Conservation (phyloP, 2,797 vertebrate species). For the Acomys russatus region DNA sequence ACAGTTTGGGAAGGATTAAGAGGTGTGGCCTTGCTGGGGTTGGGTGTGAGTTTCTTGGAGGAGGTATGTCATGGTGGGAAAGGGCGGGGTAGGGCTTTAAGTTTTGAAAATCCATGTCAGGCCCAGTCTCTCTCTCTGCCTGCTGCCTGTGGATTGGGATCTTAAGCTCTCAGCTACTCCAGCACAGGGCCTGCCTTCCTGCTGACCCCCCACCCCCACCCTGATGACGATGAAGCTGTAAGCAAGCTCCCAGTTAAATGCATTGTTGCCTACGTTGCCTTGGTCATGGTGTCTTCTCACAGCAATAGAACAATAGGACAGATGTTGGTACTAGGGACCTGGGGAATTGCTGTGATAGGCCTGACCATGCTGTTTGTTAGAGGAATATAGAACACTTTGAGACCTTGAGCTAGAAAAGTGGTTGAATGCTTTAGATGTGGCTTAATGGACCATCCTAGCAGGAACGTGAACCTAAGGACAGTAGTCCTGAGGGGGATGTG, state of each 20-base stretch:
- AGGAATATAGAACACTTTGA: not conserved
- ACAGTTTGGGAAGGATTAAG: not conserved
- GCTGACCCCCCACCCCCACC: not conserved
- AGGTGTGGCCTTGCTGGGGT: not conserved
- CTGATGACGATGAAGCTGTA: not conserved
- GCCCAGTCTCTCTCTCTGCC: not conserved
- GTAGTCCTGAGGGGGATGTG: not conserved
- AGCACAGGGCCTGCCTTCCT: not conserved
- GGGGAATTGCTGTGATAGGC: not conserved
- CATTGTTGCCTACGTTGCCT: not conserved
- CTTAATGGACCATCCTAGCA: not conserved
- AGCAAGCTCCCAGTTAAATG: not conserved
- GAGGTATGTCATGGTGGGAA: not conserved
- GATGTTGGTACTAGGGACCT: not conserved
- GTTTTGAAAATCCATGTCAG: not conserved
- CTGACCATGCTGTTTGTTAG: not conserved
- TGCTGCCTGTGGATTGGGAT: not conserved
- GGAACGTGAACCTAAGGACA: not conserved
- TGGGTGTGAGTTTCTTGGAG: not conserved
- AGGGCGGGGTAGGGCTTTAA: not conserved
- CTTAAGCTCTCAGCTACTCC: not conserved
- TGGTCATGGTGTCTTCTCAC: not conserved
- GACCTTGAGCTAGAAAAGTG: not conserved
- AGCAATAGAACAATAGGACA: not conserved
- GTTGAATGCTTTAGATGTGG: not conserved